These are phyloP conservation scores for Marcusenius ussheri DNA, from an alignment of 2,113 vertebrate genomes.

Conservation along the genomic window DNA sequence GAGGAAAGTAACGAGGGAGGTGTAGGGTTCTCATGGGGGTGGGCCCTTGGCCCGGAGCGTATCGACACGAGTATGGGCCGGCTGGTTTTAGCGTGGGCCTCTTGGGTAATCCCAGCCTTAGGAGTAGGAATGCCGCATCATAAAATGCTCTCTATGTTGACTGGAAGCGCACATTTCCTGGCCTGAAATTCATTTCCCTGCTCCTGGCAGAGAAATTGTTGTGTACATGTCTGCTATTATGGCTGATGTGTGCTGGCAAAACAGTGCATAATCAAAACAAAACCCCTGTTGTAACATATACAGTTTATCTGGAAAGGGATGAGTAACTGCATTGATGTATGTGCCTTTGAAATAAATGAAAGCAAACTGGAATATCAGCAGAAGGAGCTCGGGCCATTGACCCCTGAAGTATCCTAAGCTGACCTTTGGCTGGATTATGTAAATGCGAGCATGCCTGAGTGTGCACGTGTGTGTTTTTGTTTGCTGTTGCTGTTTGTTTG, in stretches of 20 bases:
- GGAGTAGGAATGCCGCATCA: constrained; percentile 27
- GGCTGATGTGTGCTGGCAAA: constrained; percentile 26
- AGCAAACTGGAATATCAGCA: constrained; percentile 24
- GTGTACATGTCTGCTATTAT: neutral
- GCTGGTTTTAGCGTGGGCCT: constrained; percentile 10
- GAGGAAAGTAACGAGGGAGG: constrained; percentile 17
- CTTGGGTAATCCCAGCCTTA: constrained; percentile 20
- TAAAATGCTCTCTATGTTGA: constrained; percentile 35
- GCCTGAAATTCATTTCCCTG: constrained; percentile 25
- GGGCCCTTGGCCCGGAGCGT: constrained; percentile 24
- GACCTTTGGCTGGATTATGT: constrained; percentile 28
- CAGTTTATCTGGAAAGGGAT: constrained; percentile 26
- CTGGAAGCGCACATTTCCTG: constrained; percentile 32
- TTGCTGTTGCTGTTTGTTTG: neutral
- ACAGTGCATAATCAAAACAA: constrained; percentile 26
- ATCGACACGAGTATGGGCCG: constrained; percentile 28
- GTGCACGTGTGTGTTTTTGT: neutral
- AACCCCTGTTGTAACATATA: constrained; percentile 19
- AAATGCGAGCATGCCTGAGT: neutral
- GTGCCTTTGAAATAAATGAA: constrained; percentile 8
- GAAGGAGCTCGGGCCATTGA: constrained; percentile 20
- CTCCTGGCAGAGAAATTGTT: constrained; percentile 29
- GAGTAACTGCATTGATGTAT: constrained; percentile 18
- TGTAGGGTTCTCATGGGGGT: constrained; percentile 26
- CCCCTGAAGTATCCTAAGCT: constrained; percentile 30